Conservation (phyloP, 1,140 invertebrate genomes). For the Drosophila sturtevanti region DNA sequence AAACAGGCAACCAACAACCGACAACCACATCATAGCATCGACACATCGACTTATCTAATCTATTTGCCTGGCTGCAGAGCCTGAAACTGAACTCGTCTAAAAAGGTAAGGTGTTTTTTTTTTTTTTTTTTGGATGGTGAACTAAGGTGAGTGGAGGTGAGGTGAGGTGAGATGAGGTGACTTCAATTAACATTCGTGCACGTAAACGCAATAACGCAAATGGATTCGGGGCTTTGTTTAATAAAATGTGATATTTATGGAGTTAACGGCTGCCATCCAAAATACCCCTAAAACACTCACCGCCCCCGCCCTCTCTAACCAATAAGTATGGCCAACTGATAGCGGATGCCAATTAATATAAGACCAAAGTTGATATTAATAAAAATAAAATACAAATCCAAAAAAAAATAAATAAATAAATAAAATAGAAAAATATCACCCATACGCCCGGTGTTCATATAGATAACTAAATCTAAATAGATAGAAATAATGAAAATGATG, state of each 20-base stretch:
- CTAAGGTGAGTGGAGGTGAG: background rate
- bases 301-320: background rate
- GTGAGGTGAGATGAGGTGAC: conserved; percentile 56
- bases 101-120: background rate
- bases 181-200: conserved; percentile 80
- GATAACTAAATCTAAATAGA: background rate
- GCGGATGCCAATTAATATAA: conserved; percentile 70
- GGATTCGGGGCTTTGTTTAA: conserved; percentile 73
- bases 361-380: conserved; percentile 61
- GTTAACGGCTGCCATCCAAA: conserved; percentile 56
- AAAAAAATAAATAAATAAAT: conserved; percentile 20
- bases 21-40: conserved; percentile 11
- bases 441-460: conserved; percentile 31
- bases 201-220: conserved; percentile 78
- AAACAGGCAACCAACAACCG: conserved; percentile 4
- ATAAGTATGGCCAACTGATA: conserved; percentile 13
- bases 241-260: conserved; percentile 79
- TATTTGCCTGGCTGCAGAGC: conserved; percentile 32
- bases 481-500: background rate
- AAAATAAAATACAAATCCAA: conserved; percentile 52
- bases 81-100: background rate
- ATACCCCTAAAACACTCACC: background rate
- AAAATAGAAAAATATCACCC: conserved; percentile 31
- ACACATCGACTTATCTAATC: conserved; percentile 68
- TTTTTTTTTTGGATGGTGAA: too few species aligned